Evolutionary conservation across 2,797 vertebrate species (phyloP).

Genomic region (Manis javanica): DNA sequence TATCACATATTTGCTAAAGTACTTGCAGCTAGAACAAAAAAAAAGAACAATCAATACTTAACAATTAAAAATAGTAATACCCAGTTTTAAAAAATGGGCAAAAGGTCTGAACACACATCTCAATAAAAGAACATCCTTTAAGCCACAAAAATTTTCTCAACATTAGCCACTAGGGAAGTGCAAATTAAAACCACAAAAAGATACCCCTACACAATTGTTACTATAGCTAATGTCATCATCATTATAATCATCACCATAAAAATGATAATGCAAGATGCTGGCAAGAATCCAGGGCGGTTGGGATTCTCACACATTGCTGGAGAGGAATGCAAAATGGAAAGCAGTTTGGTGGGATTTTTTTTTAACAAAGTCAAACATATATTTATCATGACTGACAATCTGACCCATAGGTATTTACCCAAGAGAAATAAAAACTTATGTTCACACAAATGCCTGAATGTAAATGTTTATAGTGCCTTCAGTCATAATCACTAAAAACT

Average conservation of each 20-base stretch:
- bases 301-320: not conserved
- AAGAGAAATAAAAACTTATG: slow-evolving; percentile 24
- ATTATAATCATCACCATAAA: not conserved
- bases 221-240: not conserved
- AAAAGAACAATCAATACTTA: not conserved
- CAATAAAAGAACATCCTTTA: not conserved
- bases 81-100: not conserved
- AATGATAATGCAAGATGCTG: not conserved
- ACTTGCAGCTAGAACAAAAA: not conserved
- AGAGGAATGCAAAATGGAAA: not conserved
- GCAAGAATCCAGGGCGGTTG: not conserved
- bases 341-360: not conserved
- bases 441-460: not conserved
- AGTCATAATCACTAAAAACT: not conserved
- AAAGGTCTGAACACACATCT: not conserved
- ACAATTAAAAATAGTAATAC: not conserved
- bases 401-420: not conserved
- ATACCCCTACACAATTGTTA: not conserved
- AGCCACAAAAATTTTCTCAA: not conserved
- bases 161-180: not conserved
- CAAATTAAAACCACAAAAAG: not conserved
- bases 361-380: not conserved
- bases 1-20: not conserved
- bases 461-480: not conserved
- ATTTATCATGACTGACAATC: not conserved